Base-by-base conservation (phyloP, 2,113 vertebrate species). In the Ceyx cyanopectus region DNA sequence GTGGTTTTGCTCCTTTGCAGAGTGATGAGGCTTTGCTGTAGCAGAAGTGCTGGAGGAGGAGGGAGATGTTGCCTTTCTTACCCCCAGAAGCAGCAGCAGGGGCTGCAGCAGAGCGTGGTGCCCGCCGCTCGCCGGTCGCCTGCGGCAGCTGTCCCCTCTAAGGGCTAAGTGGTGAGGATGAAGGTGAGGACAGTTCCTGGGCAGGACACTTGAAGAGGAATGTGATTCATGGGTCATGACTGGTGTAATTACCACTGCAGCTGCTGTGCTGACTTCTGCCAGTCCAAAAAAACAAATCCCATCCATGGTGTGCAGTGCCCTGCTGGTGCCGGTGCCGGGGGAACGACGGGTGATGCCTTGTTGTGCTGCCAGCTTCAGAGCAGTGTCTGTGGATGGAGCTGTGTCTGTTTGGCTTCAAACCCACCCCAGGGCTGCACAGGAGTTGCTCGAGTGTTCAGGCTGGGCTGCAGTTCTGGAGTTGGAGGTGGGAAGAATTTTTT, bases 161-260 rank as follows among this genome's bases (percentile, higher is more conserved):
- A 37, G 37, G 37, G 37, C 37, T 37, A 83, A 87, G 89, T 29
- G 50, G 81, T 4, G 43, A 45, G 50, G 89, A 68, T 60, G 66
- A 24, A 87, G 84, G 92, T 60, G 92, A 87, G 86, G 92, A 92
- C 74, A 84, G 92, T 23, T 93, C 79, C 61, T 90, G 92, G 86
- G 79, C 89, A 84, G 82, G 79, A 60, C 57, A 69, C 62, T 74
- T 14, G 6, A 15, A 46, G 67, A 79, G 94, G 82, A 90, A 93
- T 81, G 92, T 45, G 85, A 92, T 95, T 87, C 81, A 84, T 68
- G 82, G 73, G 85, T 45, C 73, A 15, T 58, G 72, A 40, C 78
- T 23, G 5, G 22, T 1, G 8, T 62, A 67, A 80, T 77, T 70
- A 48, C 37, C 40, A 32, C 43, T 12, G 69, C 85, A 90, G 85